A percentile compares a stretch with the other conserved stretches of the same genome.
Conservation (phyloP, 2,888 invertebrate genomes). For the Drosophila trichaetosa region DNA sequence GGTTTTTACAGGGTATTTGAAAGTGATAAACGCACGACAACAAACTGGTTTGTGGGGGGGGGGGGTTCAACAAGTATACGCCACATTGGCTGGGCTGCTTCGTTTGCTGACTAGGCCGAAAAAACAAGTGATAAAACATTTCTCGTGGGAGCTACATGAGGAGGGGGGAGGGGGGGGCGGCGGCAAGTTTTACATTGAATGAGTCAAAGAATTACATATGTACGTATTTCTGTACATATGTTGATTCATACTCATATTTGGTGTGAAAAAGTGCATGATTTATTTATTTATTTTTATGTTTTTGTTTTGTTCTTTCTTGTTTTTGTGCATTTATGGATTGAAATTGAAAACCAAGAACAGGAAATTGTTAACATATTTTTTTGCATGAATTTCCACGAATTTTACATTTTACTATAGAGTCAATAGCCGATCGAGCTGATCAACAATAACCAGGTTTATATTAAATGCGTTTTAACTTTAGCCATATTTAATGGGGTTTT, state of each 20-base stretch:
- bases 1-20: background rate
- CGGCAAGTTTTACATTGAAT: constrained; percentile 41
- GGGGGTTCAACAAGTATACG: constrained; percentile 61
- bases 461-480: constrained; percentile 26
- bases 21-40: constrained; percentile 19
- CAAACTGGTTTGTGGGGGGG: constrained; percentile 6
- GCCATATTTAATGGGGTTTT: background rate
- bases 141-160: background rate
- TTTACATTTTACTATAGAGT: constrained; percentile 35
- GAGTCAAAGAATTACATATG: constrained; percentile 60
- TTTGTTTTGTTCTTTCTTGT: background rate
- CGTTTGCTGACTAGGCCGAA: constrained; percentile 53
- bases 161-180: too few species aligned
- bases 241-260: constrained; percentile 42
- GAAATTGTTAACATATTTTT: constrained; percentile 68
- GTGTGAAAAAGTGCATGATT: constrained; percentile 66
- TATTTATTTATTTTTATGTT: constrained; percentile 11
- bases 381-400: constrained; percentile 61
- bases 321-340: constrained; percentile 22
- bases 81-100: constrained; percentile 49
- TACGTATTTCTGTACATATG: constrained; percentile 2
- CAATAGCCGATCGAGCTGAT: constrained; percentile 55
- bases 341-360: constrained; percentile 67
- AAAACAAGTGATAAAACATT: constrained; percentile 4
- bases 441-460: constrained; percentile 7